Evolutionary conservation across 2,113 vertebrate species (phyloP), one percentile per base, ranked within the genome.

Genomic region (Entelurus aequoreus): DNA sequence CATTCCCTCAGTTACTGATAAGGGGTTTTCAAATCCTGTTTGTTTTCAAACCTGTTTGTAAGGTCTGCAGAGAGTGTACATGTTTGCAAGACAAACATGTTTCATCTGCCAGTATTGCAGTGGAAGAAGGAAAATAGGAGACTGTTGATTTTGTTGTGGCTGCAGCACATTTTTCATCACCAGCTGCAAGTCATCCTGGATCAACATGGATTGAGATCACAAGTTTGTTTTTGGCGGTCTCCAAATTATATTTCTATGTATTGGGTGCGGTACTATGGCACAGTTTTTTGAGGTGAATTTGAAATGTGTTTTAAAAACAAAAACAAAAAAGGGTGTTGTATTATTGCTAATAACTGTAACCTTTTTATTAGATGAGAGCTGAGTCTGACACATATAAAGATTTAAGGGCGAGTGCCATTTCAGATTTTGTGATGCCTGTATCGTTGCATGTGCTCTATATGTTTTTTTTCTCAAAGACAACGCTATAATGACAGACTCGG

Each of bases 401-500:
- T 62, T 66, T 6, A 65, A 59, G 70, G 53, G 5, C 48, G n/a
- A 6, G 21, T 51, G 6, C 13, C 37, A 60, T 54, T 14, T 67
- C 16, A 51, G 63, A 55, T 42, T 57, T 19, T 11, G 48, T 50
- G 56, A 63, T 61, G 52, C 48, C 28, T 28, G 53, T 54, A 16
- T 54, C 66, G 40, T n/a, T n/a, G 56, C 58, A 28, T 28, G 28
- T 28, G 28, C 28, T 28, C 21, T 42, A 21, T 66, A 49, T 49
- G 44, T 62, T 71, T 75, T 62, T 71, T 75, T 70, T 57, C 71
- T 71, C 59, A 68, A 65, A 74, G 65, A 80, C 76, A 84, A 82
- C 78, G 80, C 65, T 57, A 48, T 55, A 38, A 76, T 72, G 79
- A 79, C 19, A 38, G 78, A 60, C 50, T 16, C 61, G 75, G 61